Base-by-base conservation (phyloP, 2,888 invertebrate species). In the Chrysomela aeneicollis region DNA sequence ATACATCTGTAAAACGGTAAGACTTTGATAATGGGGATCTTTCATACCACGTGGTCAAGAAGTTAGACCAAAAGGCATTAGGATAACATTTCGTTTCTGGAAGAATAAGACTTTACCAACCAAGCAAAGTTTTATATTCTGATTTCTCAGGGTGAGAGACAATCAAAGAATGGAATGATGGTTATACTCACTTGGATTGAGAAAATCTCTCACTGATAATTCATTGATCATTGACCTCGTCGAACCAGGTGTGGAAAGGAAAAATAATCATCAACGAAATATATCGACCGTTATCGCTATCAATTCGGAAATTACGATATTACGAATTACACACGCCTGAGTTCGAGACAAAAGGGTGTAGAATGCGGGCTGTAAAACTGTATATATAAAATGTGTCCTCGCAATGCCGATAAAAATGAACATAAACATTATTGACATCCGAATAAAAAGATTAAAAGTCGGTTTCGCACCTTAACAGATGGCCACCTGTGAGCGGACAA, bases 321-420 rank as follows among this genome's bases (percentile, higher is more conserved):
- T 15, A 42, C 42, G 15, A 42, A 42, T 19, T 32, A 18, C 15
- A 32, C 22, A 30, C 32, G 17, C 52, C 6, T 15, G 12, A 32
- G 46, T 46, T 42, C 30, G 46, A 26, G 18, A 26, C 57, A 12
- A 57, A 47, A 47, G 18, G 17, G 57, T 51, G 51, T 22, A 19
- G 51, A 62, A 62, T 57, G 57, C 57, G 51, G 62, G 57, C 30
- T 30, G 57, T 57, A 35, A 62, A 62, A 49, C 49, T 6, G 22
- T 50, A 17, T 22, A 49, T 57, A 55, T 62, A 19, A 50, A 57
- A 62, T 47, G 58, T 62, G 55, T 62, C 51, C 42, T 35, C 37
- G 49, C 54, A 58, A 62, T 62, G 57, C 42, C 50, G 50, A 51
- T 50, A 51, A 60, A 55, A 42, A 26, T 46, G 57, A 46, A 42